These are phyloP conservation scores for Priocnemis perturbator DNA, from an alignment of 2,888 invertebrate genomes.

Conservation along the genomic window DNA sequence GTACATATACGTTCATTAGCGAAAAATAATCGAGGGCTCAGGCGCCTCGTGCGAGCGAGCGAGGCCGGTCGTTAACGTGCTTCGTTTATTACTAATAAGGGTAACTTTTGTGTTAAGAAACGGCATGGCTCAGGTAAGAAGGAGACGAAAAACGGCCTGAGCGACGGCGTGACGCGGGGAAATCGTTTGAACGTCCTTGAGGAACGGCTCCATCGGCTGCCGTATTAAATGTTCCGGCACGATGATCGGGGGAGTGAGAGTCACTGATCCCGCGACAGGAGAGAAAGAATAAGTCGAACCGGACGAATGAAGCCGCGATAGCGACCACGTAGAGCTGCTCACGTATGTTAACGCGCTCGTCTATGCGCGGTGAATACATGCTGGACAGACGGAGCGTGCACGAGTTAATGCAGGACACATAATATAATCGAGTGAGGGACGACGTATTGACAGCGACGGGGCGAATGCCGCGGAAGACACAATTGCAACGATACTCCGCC, in stretches of 20 bases:
- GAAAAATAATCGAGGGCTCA: constrained; percentile 70
- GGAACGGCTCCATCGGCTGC: no score
- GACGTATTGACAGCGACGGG: constrained; percentile 36
- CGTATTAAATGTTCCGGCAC: neutral
- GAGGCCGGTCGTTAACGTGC: constrained; percentile 45
- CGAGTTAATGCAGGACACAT: constrained; percentile 25
- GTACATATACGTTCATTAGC: constrained; percentile 69
- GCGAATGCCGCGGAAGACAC: constrained; percentile 31
- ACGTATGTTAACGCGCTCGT: constrained; percentile 56
- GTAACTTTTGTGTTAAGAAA: no score
- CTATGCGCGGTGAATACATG: constrained; percentile 24
- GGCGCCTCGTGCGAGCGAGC: constrained; percentile 30
- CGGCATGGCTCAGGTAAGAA: no score
- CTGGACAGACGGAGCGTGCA: neutral
- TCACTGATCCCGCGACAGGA: constrained; percentile 44
- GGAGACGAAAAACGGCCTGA: no score
- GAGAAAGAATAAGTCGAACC: constrained; percentile 35
- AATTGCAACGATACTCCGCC: constrained; percentile 23
- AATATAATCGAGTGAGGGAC: constrained; percentile 43
- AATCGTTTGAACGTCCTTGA: no score
- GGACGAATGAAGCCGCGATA: constrained; percentile 41
- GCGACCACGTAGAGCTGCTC: constrained; percentile 37
- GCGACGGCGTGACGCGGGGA: no score
- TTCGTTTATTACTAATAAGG: constrained; percentile 22
- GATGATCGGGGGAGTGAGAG: constrained; percentile 40